Evolutionary conservation across 2,888 invertebrate species (phyloP).

Genomic region (Vesta saturnalis): DNA sequence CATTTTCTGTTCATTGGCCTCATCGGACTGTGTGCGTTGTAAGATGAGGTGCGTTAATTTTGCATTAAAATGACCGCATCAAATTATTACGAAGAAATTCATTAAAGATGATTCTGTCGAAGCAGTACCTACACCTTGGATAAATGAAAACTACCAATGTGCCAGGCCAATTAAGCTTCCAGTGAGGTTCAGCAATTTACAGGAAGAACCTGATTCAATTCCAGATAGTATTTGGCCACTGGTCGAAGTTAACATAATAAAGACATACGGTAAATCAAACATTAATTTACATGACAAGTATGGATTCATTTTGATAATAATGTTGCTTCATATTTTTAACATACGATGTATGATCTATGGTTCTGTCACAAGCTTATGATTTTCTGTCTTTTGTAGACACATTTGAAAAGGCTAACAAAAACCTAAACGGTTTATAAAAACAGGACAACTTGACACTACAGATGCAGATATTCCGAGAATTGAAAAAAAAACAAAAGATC

Average conservation of each 20-base stretch:
- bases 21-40: background rate
- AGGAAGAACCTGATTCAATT: background rate
- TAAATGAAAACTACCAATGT: background rate
- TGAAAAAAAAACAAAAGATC: background rate
- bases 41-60: background rate
- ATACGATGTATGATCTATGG: background rate
- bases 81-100: background rate
- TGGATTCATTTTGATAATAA: background rate
- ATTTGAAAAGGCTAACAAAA: no score
- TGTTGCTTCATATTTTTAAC: background rate
- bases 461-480: background rate
- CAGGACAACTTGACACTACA: no score
- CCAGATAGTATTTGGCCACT: background rate
- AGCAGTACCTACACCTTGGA: background rate
- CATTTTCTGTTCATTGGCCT: background rate
- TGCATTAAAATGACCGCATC: background rate
- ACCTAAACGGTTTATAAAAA: no score
- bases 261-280: background rate
- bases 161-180: no score
- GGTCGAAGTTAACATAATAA: background rate
- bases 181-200: no score
- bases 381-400: no score
- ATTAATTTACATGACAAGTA: background rate
- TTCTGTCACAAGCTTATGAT: no score
- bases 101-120: background rate